Evolutionary conservation across 2,888 invertebrate genomes (phyloP).

Genomic region (Seladonia tumulorum): DNA sequence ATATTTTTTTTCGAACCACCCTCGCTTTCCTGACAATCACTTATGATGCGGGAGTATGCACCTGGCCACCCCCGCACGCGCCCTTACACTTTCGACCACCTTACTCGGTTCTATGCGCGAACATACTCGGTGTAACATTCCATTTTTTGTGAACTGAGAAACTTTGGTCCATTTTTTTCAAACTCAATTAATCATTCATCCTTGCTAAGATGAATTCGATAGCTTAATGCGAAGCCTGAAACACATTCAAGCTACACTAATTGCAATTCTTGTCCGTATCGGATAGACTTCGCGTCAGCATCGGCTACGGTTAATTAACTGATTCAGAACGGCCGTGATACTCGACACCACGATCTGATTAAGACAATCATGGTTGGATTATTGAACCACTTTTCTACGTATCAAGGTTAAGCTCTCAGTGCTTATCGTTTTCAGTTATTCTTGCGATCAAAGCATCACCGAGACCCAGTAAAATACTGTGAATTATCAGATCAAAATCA

Average conservation of each 20-base stretch:
- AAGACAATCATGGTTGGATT: background rate
- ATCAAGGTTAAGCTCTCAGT: background rate
- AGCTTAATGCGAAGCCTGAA: background rate
- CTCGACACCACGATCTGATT: background rate
- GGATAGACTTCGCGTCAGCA: background rate
- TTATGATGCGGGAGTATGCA: constrained; percentile 70
- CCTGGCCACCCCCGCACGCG: constrained; percentile 77
- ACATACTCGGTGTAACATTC: constrained; percentile 35
- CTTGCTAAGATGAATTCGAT: background rate
- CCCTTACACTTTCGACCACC: constrained; percentile 69
- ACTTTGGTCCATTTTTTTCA: background rate
- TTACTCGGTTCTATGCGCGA: constrained; percentile 64
- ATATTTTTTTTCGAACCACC: constrained; percentile 57
- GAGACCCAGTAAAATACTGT: background rate
- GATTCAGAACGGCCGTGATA: background rate
- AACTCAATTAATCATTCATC: background rate
- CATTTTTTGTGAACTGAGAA: background rate
- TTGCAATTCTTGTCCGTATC: background rate
- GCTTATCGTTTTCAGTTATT: background rate
- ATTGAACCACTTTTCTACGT: background rate
- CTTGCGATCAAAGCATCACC: background rate
- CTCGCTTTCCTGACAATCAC: constrained; percentile 68
- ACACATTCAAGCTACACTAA: background rate
- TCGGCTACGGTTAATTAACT: background rate
- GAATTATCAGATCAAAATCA: background rate